A percentile compares a stretch with the other conserved stretches of the same genome.
phyloP scores from a whole-genome alignment of 2,888 invertebrate genomes.

The Chamaedrilus cognettii region DNA sequence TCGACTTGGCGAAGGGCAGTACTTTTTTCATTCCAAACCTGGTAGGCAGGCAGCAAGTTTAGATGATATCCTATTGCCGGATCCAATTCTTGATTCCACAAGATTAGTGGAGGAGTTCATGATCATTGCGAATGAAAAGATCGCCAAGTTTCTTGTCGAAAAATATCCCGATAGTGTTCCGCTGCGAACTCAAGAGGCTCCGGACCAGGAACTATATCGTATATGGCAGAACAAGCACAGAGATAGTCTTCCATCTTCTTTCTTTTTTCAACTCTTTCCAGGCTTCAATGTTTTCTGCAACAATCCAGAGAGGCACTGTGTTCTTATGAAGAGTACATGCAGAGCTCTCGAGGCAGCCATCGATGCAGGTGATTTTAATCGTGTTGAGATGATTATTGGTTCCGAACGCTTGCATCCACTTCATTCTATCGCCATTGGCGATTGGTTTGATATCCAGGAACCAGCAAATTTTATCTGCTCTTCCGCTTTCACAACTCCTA shows the following conservation, averaged over 20 bases:
- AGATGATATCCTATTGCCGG: slow-evolving; percentile 4
- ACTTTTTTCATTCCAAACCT: neutral
- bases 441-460: slow-evolving; percentile 41
- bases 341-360: neutral
- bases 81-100: slow-evolving; percentile 9
- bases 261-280: slow-evolving; percentile 4
- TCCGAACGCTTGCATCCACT: slow-evolving; percentile 41
- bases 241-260: neutral
- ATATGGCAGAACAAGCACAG: neutral
- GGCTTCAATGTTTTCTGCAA: neutral
- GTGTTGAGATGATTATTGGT: slow-evolving; percentile 1
- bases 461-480: slow-evolving; percentile 39
- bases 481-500: slow-evolving; percentile 14
- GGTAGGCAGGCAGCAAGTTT: neutral
- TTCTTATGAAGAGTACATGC: neutral
- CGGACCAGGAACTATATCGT: neutral
- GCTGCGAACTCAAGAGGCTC: slow-evolving; percentile 20
- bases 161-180: slow-evolving; percentile 43
- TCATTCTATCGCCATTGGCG: slow-evolving; percentile 42
- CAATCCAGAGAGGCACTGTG: too few relatives aligned
- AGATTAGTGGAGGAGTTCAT: slow-evolving; percentile 46
- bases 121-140: slow-evolving; percentile 44
- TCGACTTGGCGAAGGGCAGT: slow-evolving; percentile 9
- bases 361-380: neutral
- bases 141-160: slow-evolving; percentile 41